Evolutionary conservation across 2,113 vertebrate species (phyloP), one percentile per base, ranked within the genome.

Genomic region (Bos taurus): DNA sequence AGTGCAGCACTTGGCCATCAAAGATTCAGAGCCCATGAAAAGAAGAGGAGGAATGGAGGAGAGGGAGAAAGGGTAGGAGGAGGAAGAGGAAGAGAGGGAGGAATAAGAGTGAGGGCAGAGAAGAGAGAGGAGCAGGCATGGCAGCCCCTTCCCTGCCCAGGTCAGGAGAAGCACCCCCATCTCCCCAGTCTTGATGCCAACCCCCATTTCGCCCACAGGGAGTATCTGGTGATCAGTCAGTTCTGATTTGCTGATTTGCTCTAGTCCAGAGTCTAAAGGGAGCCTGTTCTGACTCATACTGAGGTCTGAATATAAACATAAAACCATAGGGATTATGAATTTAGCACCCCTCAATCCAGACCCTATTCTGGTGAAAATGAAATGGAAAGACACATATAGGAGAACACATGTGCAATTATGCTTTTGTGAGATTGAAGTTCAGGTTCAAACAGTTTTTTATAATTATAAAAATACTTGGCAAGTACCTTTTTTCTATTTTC

Each of bases 401-500:
- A 40, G 52, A 50, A 80, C n/a, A 48, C 13, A 67, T 19, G 13
- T 26, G 13, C 21, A 87, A 57, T 90, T 78, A 71, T 11, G 21
- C 28, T 88, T 71, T 88, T 40, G 19, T 74, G 50, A 60, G 82
- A 87, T 19, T 95, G 83, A 91, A 84, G 52, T 48, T 60, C 80
- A 59, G 7, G 25, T 81, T 90, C 84, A 92, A 93, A 71, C 67
- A 88, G 62, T 46, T 46, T 23, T 86, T 77, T 67, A 57, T n/a
- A 36, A 64, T 86, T 50, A 60, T 93, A 60, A 95, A 94, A 96
- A 94, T 94, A 59, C 12, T 87, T 57, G 60, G 46, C 21, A 92
- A 97, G 36, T 52, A 28, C 25, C 30, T 46, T 46, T 46, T 46
- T 46, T 46, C 43, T 46, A 46, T 46, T 46, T 46, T 46, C 43